phyloP scores from a whole-genome alignment of 2,888 invertebrate species.

The Chymomyza procnemis region DNA sequence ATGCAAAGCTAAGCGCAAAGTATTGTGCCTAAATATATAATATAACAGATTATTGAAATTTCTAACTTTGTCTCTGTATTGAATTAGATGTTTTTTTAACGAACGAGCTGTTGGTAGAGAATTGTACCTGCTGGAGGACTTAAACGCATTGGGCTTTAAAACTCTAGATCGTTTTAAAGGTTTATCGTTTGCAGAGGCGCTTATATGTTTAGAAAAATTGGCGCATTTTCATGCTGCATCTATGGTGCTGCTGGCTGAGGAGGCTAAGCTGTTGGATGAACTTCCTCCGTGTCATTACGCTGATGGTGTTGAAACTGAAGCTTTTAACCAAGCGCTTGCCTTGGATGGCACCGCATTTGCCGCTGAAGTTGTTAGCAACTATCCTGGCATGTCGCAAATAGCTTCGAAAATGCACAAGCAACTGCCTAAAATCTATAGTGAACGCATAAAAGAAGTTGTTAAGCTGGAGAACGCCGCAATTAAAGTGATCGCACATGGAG shows the following conservation, averaged over 20 bases:
- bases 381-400: slow-evolving; percentile 76
- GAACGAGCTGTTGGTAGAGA: slow-evolving; percentile 51
- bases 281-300: slow-evolving; percentile 49
- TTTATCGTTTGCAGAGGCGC: slow-evolving; percentile 79
- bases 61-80: not conserved
- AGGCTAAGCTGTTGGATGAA: slow-evolving; percentile 35
- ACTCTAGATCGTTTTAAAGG: slow-evolving; percentile 80
- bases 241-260: slow-evolving; percentile 75
- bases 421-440: slow-evolving; percentile 32
- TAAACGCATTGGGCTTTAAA: slow-evolving; percentile 79
- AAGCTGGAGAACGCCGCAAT: slow-evolving; percentile 43
- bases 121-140: slow-evolving; percentile 72
- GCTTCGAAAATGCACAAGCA: slow-evolving; percentile 73
- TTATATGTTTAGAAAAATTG: slow-evolving; percentile 79
- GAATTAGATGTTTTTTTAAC: slow-evolving; percentile 51
- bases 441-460: slow-evolving; percentile 50
- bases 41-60: not conserved
- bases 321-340: slow-evolving; percentile 33
- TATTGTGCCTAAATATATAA: slow-evolving; percentile 19
- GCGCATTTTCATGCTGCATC: slow-evolving; percentile 81
- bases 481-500: slow-evolving; percentile 80
- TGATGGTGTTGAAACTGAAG: slow-evolving; percentile 42
- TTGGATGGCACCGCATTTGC: slow-evolving; percentile 50
- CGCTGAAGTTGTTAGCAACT: slow-evolving; percentile 30
- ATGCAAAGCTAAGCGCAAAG: slow-evolving; percentile 55